phyloP scores from a whole-genome alignment of 2,113 vertebrate species.

The Coryphaenoides rupestris region DNA sequence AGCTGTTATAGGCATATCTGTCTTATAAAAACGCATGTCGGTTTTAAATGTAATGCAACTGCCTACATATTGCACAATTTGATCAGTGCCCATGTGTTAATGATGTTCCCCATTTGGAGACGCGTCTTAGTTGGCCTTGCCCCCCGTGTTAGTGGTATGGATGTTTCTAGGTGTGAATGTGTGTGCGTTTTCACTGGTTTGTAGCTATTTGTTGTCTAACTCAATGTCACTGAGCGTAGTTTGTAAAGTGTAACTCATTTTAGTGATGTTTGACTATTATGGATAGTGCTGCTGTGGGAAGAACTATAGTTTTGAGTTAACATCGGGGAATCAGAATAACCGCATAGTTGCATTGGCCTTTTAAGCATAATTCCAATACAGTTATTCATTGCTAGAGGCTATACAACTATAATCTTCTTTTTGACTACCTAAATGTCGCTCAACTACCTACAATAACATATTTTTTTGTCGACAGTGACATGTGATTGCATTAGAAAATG shows the following conservation, averaged over 20 bases:
- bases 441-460: constrained; percentile 68
- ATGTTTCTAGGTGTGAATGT: constrained; percentile 78
- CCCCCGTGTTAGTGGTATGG: constrained; percentile 82
- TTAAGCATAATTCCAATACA: constrained; percentile 40
- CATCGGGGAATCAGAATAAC: constrained; percentile 36
- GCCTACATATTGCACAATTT: constrained; percentile 93
- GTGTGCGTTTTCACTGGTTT: constrained; percentile 70
- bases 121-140: constrained; percentile 79
- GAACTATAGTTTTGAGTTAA: constrained; percentile 52
- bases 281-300: constrained; percentile 48
- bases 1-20: constrained; percentile 54
- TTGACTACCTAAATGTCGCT: constrained; percentile 70
- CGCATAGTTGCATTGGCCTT: constrained; percentile 44
- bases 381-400: constrained; percentile 40
- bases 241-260: constrained; percentile 56
- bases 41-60: constrained; percentile 75
- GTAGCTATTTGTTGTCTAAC: constrained; percentile 81
- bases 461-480: constrained; percentile 32
- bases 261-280: constrained; percentile 43
- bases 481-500: constrained; percentile 48
- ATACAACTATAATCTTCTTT: constrained; percentile 39
- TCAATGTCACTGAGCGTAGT: constrained; percentile 70
- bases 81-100: constrained; percentile 75
- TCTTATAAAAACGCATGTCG: constrained; percentile 66
- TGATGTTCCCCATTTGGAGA: constrained; percentile 12